Base-by-base conservation (phyloP, 2,113 vertebrate genomes). In the Glaucomys volans region DNA sequence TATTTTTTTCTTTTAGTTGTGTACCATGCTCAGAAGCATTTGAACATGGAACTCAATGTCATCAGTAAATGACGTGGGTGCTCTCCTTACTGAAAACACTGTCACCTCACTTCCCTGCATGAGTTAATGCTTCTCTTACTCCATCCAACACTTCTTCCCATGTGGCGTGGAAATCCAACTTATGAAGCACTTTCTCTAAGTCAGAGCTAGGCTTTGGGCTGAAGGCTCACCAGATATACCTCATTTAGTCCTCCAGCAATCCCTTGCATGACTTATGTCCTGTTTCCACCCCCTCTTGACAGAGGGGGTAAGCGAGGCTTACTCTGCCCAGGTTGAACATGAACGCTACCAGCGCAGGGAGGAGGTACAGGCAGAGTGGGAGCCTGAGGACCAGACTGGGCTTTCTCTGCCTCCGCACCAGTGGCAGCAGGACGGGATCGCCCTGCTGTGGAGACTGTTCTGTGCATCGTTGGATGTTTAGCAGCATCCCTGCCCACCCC, bases 81-180 rank as follows among this genome's bases (percentile, higher is more conserved):
- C 66, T 30, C 42, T 52, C 17, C 22, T 81, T 64, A 2, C n/a
- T 66, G 59, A 94, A 40, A 26, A 59, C 64, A 37, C 57, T 47
- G 40, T 44, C n/a, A 62, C 69, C 52, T 76, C 2, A 52, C 59
- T 75, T 85, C 44, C 20, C 54, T 89, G 66, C 32, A 0, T 0
- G 12, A 18, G 32, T 37, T n/a, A 32, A 8, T 26, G 10, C 47
- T 71, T 64, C 40, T 72, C 26, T 11, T 4, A 1, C 8, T 26
- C 87, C 30, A 54, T 12, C 16, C 32, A 35, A 24, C 57, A 16
- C 12, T 40, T 24, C 59, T 66, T 40, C 9, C 54, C 66, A 11
- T 0, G 0, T 32, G 64, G 32, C 1, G 0, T 40, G 16, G 18
- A 18, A 22, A 54, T 13, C 32, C 11, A 9, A 28, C 54, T 83